Base-by-base conservation (phyloP, 1,140 invertebrate genomes). In the Oncopeltus fasciatus region DNA sequence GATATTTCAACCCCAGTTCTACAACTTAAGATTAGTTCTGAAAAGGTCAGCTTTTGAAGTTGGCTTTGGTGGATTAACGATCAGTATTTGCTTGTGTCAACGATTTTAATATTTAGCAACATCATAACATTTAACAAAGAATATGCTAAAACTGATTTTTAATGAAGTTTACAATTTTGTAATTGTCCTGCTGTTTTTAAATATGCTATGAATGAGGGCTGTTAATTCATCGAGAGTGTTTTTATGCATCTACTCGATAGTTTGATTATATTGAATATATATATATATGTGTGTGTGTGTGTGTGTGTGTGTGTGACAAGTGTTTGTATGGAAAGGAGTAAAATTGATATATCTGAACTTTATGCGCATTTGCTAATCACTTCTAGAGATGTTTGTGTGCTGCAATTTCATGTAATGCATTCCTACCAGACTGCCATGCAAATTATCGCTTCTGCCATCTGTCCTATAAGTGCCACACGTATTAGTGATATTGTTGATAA, bases 1-100 rank as follows among this genome's bases (percentile, higher is more conserved):
- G 82, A 71, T 85, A 83, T 77, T 85, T 84, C 73, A 83, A 84
- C 65, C 83, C 83, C 11, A 79, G 78, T 46, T 63, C 66, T 2
- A 60, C 66, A 51, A 64, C 62, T 43, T 64, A 66, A 33, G 31
- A 14, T 14, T 46, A 11, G 14, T 16, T 20, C 18, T 27, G 20
- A 28, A 29, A 49, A 49, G 14, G 26, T 24, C 16, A 29, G 31
- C 11, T 62, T 62, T 24, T 8, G 44, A 29, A 12, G 24, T 21
- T 47, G 16, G n/a, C 27, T 44, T 20, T n/a, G 16, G 14, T 31
- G 33, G 24, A 57, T 47, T 38, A 60, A 64, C 63, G 38, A 64
- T 60, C 63, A 64, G 63, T 64, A 64, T 64, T 64, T 44, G 59
- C 59, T 61, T 63, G 63, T 64, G 63, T 64, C 63, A 64, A 64